Evolutionary conservation across 2,888 invertebrate species (phyloP).

Genomic region (Drosophila subquinaria): DNA sequence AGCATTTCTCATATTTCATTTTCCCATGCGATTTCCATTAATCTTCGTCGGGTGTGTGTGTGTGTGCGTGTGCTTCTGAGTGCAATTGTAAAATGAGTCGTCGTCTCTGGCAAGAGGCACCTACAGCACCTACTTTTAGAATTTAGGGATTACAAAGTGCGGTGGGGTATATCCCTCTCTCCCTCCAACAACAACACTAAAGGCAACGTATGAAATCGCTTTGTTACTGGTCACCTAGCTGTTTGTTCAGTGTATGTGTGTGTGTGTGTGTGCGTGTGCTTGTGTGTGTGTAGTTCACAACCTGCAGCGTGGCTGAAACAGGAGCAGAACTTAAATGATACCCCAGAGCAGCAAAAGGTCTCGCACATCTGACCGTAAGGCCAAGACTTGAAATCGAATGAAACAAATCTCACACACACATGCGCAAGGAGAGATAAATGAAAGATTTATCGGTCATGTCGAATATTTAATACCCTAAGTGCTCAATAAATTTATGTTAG

Average conservation of each 20-base stretch:
- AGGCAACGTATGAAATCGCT: conserved; percentile 1
- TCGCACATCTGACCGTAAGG: conserved; percentile 16
- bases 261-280: background rate
- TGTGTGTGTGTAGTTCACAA: conserved; percentile 1
- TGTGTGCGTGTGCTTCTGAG: conserved; percentile 8
- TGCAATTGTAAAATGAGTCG: conserved; percentile 49
- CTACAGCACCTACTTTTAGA: conserved; percentile 55
- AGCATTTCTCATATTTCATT: conserved; percentile 69
- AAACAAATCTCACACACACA: conserved; percentile 10
- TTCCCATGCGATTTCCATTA: conserved; percentile 73
- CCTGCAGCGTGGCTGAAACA: conserved; percentile 29
- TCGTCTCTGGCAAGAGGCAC: conserved; percentile 5
- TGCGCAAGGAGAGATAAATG: background rate
- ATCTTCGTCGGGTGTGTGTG: conserved; percentile 44
- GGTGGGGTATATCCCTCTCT: conserved; percentile 7
- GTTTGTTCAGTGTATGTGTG: background rate
- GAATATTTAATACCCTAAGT: background rate
- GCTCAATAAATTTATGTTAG: background rate
- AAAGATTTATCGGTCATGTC: background rate
- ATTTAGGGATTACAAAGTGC: conserved; percentile 42
- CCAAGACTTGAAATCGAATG: conserved; percentile 1
- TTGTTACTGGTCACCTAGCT: conserved; percentile 2
- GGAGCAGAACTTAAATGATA: conserved; percentile 18
- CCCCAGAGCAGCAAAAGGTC: conserved; percentile 7
- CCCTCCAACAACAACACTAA: background rate